phyloP scores from a whole-genome alignment of 1,140 invertebrate genomes.

The Euura lappo region DNA sequence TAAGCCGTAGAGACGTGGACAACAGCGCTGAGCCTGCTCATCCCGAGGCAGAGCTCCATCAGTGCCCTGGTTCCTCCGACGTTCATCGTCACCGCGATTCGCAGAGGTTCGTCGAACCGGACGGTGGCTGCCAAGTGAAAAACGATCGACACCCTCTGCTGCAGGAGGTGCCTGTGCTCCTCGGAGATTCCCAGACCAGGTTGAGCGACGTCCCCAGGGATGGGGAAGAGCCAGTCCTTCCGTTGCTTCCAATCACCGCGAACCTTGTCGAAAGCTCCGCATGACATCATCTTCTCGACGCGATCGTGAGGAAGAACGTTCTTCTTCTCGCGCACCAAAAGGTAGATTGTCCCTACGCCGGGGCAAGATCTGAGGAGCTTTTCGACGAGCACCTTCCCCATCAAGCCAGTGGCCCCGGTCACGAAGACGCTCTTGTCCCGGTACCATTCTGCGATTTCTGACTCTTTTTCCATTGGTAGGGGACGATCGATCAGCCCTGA shows the following conservation, averaged over 20 bases:
- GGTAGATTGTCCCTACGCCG: constrained; percentile 30
- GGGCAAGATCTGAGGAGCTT: constrained; percentile 66
- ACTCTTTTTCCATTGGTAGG: too few relatives aligned
- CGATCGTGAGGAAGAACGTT: too few relatives aligned
- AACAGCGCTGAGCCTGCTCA: constrained; percentile 67
- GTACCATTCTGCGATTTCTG: constrained; percentile 58
- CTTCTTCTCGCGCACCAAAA: too few relatives aligned
- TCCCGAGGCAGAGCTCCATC: constrained; percentile 66
- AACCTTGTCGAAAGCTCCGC: too few relatives aligned
- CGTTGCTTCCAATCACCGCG: too few relatives aligned
- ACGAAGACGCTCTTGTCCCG: constrained; percentile 70
- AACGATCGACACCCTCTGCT: constrained; percentile 59
- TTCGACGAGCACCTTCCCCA: constrained; percentile 68
- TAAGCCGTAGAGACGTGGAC: constrained; percentile 72
- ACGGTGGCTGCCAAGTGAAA: constrained; percentile 91
- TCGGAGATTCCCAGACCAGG: too few relatives aligned
- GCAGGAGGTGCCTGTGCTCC: too few relatives aligned
- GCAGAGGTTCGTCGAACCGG: constrained; percentile 83
- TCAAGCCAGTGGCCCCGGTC: constrained; percentile 53
- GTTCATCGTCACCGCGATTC: constrained; percentile 66
- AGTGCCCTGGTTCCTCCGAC: constrained; percentile 67
- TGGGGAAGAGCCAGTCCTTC: too few relatives aligned
- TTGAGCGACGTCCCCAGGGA: too few relatives aligned
- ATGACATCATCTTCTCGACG: too few relatives aligned
- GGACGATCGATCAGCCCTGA: too few relatives aligned